Conservation (phyloP, 2,888 invertebrate genomes). For the Polia nebulosa region DNA sequence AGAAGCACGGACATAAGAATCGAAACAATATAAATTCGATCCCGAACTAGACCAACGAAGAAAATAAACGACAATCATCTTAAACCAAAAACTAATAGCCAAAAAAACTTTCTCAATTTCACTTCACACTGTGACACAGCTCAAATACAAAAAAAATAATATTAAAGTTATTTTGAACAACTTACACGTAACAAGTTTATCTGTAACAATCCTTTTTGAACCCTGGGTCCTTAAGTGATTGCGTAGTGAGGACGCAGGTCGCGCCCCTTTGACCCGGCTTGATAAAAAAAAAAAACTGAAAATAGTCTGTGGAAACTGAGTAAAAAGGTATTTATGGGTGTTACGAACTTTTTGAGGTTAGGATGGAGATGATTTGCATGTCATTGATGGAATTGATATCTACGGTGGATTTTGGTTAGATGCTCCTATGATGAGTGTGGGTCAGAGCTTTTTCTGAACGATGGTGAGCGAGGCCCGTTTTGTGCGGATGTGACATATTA, state of each 20-base stretch:
- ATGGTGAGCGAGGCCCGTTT: too few relatives aligned
- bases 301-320: slow-evolving; percentile 38
- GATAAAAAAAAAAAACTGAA: slow-evolving; percentile 54
- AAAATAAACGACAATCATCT: not conserved
- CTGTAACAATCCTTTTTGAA: slow-evolving; percentile 66
- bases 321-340: slow-evolving; percentile 42
- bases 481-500: too few relatives aligned
- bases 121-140: slow-evolving; percentile 17
- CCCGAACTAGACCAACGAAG: not conserved
- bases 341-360: slow-evolving; percentile 26
- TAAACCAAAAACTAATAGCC: slow-evolving; percentile 1
- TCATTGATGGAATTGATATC: not conserved
- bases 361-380: slow-evolving; percentile 20
- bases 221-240: slow-evolving; percentile 73
- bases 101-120: slow-evolving; percentile 16
- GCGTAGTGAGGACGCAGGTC: slow-evolving; percentile 57
- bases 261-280: slow-evolving; percentile 58
- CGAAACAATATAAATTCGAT: not conserved
- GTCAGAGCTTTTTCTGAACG: too few relatives aligned
- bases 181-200: slow-evolving; percentile 57
- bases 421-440: not conserved
- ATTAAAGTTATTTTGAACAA: slow-evolving; percentile 51
- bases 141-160: slow-evolving; percentile 25
- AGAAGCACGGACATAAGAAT: too few relatives aligned
- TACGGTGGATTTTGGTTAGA: not conserved